Conservation (phyloP, 2,888 invertebrate species). For the Melitaea athalia region DNA sequence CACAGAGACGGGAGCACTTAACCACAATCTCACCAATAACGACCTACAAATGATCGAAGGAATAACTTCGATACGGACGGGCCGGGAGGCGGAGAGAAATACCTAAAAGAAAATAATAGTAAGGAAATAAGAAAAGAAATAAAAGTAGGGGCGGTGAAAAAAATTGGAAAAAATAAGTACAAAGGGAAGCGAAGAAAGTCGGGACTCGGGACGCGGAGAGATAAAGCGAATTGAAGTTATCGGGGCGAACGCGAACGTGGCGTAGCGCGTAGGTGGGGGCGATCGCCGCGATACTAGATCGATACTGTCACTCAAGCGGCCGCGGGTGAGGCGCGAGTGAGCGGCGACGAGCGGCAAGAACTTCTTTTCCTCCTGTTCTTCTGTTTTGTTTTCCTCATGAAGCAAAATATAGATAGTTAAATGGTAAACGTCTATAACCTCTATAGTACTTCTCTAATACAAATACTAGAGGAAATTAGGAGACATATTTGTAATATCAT, state of each 20-base stretch:
- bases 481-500: no score
- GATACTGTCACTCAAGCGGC: constrained; percentile 75
- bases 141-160: constrained; percentile 71
- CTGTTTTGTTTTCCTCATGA: no score
- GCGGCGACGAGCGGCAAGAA: constrained; percentile 13
- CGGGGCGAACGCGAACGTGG: constrained; percentile 70
- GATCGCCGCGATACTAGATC: constrained; percentile 73
- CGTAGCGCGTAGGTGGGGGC: constrained; percentile 70
- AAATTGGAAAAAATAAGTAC: constrained; percentile 80
- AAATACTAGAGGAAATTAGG: no score
- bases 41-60: constrained; percentile 74
- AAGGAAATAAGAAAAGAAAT: constrained; percentile 73
- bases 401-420: no score
- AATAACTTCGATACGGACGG: constrained; percentile 60
- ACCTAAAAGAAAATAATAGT: constrained; percentile 80
- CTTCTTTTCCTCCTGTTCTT: no score
- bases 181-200: constrained; percentile 77
- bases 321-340: constrained; percentile 36
- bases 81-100: constrained; percentile 66
- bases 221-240: constrained; percentile 82
- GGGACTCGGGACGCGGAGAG: constrained; percentile 68
- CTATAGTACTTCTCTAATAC: no score
- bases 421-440: no score
- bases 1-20: constrained; percentile 62
- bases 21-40: constrained; percentile 75